Evolutionary conservation across 2,113 vertebrate genomes (phyloP).

Genomic region (Cebus imitator): DNA sequence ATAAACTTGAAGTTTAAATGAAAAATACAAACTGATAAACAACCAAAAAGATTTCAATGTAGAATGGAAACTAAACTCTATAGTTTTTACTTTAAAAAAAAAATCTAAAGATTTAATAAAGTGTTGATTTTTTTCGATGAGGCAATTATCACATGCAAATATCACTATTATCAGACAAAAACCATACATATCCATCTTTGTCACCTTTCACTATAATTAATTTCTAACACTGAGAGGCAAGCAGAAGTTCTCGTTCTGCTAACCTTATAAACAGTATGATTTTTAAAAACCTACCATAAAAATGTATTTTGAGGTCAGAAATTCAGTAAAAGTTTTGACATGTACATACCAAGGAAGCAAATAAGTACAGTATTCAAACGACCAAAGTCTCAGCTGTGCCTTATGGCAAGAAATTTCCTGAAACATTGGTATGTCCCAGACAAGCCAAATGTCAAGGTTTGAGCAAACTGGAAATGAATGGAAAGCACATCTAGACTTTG

Average conservation of each 20-base stretch:
- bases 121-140: not conserved
- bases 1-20: not conserved
- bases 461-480: not conserved
- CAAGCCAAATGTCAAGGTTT: not conserved
- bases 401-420: not conserved
- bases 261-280: not conserved
- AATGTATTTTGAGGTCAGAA: not conserved
- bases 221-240: not conserved
- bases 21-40: not conserved
- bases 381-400: not conserved
- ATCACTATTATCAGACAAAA: not conserved
- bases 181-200: not conserved
- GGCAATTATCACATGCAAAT: not conserved
- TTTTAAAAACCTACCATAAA: not conserved
- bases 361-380: not conserved
- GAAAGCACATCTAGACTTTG: not conserved
- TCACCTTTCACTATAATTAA: not conserved
- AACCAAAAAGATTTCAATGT: not conserved
- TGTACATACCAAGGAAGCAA: not conserved
- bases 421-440: not conserved
- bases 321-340: not conserved
- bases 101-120: not conserved
- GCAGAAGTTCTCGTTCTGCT: not conserved
- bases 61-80: not conserved
- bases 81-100: not conserved